Evolutionary conservation across 2,797 vertebrate genomes (phyloP).

Genomic region (Natrix natrix): DNA sequence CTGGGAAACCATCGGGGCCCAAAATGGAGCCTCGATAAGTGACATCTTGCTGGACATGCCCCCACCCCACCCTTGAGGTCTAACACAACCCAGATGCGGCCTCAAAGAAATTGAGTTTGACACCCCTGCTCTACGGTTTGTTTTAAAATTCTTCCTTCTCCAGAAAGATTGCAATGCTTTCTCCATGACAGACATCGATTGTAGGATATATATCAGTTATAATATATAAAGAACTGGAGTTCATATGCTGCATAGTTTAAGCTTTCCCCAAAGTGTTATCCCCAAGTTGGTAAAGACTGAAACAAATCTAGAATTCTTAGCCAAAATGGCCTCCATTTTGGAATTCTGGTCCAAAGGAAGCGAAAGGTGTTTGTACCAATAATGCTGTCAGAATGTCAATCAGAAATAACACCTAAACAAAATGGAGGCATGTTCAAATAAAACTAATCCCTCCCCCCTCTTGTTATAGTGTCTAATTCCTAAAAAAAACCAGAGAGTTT

Average conservation of each 20-base stretch:
- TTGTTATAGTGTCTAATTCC: neutral
- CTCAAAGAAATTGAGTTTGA: too few species aligned
- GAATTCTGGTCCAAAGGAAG: neutral
- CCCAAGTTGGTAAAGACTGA: neutral
- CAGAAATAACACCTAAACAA: neutral
- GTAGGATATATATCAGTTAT: neutral
- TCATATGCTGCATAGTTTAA: neutral
- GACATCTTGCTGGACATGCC: too few species aligned
- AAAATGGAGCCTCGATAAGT: too few species aligned
- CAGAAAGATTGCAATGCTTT: neutral
- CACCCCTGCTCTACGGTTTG: neutral
- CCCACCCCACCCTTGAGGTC: too few species aligned
- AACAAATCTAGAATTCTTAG: neutral
- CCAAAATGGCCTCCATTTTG: neutral
- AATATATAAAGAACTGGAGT: neutral
- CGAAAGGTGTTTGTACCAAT: neutral
- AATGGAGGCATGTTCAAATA: accelerated
- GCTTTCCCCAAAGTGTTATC: neutral
- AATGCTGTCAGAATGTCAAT: neutral
- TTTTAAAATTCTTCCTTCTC: neutral
- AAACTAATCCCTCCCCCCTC: neutral
- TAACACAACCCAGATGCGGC: too few species aligned
- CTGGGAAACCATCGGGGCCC: too few species aligned
- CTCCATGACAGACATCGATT: neutral
- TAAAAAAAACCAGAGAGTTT: neutral